Conservation (phyloP, 1,140 invertebrate genomes). For the Antheraea mylitta region DNA sequence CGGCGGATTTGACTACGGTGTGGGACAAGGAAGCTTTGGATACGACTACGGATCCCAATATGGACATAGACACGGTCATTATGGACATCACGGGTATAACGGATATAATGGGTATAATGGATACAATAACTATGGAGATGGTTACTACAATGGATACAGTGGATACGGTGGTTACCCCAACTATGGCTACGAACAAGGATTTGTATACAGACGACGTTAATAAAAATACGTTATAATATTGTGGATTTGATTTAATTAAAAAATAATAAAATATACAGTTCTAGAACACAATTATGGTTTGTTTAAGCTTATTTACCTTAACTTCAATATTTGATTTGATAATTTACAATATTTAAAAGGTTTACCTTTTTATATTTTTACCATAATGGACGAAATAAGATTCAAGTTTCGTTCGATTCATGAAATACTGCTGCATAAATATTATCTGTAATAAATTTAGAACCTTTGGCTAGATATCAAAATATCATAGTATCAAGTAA, state of each 20-base stretch:
- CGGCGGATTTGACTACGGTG: conserved; percentile 8
- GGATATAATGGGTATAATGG: not conserved
- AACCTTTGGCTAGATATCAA: no score
- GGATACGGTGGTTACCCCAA: conserved; percentile 5
- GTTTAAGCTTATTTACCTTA: not conserved
- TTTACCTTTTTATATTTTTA: no score
- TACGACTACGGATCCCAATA: not conserved
- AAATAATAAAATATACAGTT: not conserved
- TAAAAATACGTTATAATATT: not conserved
- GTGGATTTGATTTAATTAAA: not conserved
- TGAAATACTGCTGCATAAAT: no score
- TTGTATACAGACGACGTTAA: conserved; percentile 13
- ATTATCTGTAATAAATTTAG: no score
- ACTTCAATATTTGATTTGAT: not conserved
- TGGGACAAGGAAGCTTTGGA: conserved; percentile 12
- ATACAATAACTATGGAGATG: conserved; percentile 1
- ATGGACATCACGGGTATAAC: not conserved
- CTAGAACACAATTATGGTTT: not conserved
- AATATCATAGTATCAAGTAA: no score
- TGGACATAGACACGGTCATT: not conserved
- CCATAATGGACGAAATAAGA: no score
- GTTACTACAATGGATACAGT: not conserved
- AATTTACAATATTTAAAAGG: no score
- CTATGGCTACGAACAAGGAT: conserved; percentile 3
- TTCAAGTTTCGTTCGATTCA: no score